Evolutionary conservation across 2,888 invertebrate species (phyloP).

Genomic region (Serripes groenlandicus): DNA sequence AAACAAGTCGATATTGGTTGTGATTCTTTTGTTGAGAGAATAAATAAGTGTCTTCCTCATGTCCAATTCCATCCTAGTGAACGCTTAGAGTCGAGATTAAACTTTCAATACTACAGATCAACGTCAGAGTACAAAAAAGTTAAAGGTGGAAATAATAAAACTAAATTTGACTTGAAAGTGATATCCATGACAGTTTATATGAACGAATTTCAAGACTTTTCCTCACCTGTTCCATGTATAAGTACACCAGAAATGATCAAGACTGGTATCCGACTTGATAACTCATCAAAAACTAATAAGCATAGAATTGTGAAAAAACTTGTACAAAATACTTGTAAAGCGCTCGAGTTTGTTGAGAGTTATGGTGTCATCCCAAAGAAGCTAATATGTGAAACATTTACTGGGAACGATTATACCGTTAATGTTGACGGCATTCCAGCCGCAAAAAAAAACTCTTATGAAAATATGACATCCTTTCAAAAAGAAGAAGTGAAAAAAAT

Average conservation of each 20-base stretch:
- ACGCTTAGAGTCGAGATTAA: not conserved
- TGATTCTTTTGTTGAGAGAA: not conserved
- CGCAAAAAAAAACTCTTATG: no score
- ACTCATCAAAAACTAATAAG: slow-evolving; percentile 3
- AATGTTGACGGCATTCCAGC: not conserved
- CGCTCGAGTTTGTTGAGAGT: not conserved
- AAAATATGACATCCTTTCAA: no score
- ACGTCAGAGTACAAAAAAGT: not conserved
- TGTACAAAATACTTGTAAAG: not conserved
- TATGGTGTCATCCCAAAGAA: not conserved
- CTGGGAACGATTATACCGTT: not conserved
- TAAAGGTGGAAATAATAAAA: not conserved
- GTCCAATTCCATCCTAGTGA: not conserved
- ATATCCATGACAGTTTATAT: not conserved
- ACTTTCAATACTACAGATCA: not conserved
- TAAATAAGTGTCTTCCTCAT: not conserved
- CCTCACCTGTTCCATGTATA: no score
- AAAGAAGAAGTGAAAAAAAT: no score
- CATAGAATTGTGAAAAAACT: slow-evolving; percentile 3
- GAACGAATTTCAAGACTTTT: not conserved
- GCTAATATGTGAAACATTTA: not conserved
- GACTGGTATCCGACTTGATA: not conserved
- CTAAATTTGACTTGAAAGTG: not conserved
- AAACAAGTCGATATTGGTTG: not conserved
- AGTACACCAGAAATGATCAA: slow-evolving; percentile 1